Evolutionary conservation across 2,113 vertebrate genomes (phyloP).

Genomic region (Mus spicilegus): DNA sequence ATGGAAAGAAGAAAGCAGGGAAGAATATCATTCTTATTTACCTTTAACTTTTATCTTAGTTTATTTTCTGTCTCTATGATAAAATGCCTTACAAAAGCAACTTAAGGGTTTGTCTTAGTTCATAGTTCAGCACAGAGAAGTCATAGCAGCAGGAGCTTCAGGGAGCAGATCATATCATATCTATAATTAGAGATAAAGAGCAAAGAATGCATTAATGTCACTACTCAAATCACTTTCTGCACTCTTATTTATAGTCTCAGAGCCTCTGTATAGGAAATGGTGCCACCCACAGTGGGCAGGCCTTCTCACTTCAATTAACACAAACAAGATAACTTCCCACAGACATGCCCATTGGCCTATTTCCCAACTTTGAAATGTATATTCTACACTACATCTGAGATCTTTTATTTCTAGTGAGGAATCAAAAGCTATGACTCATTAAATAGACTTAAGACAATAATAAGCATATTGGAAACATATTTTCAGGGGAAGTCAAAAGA

Average conservation of each 20-base stretch:
- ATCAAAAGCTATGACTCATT: too few species aligned
- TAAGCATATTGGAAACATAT: too few species aligned
- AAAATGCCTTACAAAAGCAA: background rate
- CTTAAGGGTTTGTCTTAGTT: background rate
- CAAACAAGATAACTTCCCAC: background rate
- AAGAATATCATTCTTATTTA: background rate
- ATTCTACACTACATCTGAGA: too few species aligned
- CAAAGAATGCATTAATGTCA: background rate
- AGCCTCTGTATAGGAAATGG: background rate
- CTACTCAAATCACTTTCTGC: background rate
- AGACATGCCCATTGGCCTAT: background rate
- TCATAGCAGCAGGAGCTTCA: background rate
- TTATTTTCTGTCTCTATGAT: background rate
- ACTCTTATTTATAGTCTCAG: background rate
- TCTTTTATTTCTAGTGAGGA: too few species aligned
- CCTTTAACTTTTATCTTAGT: background rate
- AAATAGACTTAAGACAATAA: too few species aligned
- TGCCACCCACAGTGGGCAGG: background rate
- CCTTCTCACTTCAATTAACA: background rate
- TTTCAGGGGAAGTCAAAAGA: too few species aligned
- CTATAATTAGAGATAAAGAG: background rate
- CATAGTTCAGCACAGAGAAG: background rate
- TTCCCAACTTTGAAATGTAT: background rate
- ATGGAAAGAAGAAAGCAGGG: background rate
- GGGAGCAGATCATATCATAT: background rate